These are phyloP conservation scores for Diplolepis rosae DNA, from an alignment of 2,888 invertebrate species.

Conservation along the genomic window DNA sequence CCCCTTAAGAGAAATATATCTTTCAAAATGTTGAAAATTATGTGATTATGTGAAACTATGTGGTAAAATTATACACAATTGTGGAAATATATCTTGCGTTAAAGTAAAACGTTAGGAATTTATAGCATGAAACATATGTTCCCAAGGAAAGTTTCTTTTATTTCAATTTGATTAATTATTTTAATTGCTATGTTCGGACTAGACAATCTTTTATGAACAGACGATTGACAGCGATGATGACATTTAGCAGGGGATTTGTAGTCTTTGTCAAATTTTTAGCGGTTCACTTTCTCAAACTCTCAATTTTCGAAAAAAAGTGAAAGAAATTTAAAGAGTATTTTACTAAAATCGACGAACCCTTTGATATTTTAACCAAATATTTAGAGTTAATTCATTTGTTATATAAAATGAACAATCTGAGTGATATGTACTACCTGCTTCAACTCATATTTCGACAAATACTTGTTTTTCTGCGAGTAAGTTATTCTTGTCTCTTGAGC, in stretches of 20 bases:
- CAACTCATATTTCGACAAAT: conserved; percentile 34
- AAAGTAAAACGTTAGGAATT: too few species aligned
- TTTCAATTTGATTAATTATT: too few species aligned
- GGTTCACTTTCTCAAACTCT: conserved; percentile 40
- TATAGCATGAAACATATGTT: too few species aligned
- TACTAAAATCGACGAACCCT: background rate
- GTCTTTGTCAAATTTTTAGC: conserved; percentile 50
- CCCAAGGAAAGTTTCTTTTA: too few species aligned
- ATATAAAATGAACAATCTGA: conserved; percentile 34
- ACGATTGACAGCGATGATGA: conserved; percentile 5
- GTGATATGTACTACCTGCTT: conserved; percentile 32
- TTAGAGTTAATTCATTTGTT: background rate
- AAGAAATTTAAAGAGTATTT: conserved; percentile 40
- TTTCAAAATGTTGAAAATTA: too few species aligned
- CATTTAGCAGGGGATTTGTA: conserved; percentile 25
- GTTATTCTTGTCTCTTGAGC: background rate
- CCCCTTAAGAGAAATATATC: too few species aligned
- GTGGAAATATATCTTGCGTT: too few species aligned
- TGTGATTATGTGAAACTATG: too few species aligned
- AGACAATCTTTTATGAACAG: background rate
- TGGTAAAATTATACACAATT: too few species aligned
- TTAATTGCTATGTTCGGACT: background rate
- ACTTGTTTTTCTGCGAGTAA: conserved; percentile 36
- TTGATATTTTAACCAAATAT: background rate
- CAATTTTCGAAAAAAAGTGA: conserved; percentile 45